A percentile compares a stretch with the other conserved stretches of the same genome.
These are phyloP conservation scores for Forbesichthys agassizii DNA, from an alignment of 2,113 vertebrate genomes.

Conservation along the genomic window DNA sequence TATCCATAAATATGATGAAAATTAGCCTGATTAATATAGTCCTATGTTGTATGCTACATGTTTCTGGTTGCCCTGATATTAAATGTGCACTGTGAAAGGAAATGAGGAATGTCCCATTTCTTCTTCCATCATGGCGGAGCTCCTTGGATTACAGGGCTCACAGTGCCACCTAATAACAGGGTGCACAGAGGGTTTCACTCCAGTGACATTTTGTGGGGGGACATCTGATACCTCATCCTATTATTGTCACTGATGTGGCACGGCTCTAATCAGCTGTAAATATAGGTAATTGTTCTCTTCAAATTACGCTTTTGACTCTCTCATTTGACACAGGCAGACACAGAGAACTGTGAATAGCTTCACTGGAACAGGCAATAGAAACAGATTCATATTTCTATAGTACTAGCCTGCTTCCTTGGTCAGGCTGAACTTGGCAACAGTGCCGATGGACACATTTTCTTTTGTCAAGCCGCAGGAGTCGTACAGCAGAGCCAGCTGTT, in stretches of 20 bases:
- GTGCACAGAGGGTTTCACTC: conserved; percentile 36
- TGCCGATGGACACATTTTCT: conserved; percentile 87
- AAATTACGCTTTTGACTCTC: conserved; percentile 68
- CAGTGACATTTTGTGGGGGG: conserved; percentile 48
- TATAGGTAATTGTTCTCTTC: conserved; percentile 62
- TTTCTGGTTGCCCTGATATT: conserved; percentile 1
- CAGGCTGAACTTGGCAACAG: conserved; percentile 84
- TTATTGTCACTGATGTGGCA: conserved; percentile 62
- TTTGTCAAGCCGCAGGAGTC: conserved; percentile 93
- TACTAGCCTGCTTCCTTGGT: conserved; percentile 42
- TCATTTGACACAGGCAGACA: conserved; percentile 53
- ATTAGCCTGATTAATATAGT: too few species aligned
- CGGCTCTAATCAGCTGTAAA: conserved; percentile 71
- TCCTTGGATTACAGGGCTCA: conserved; percentile 55
- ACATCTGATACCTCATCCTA: conserved; percentile 70
- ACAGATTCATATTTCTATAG: conserved; percentile 35
- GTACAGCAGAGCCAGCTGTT: conserved; percentile 93
- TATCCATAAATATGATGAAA: too few species aligned
- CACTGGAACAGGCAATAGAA: conserved; percentile 9
- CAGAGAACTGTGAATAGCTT: conserved; percentile 11
- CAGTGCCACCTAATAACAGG: conserved; percentile 60
- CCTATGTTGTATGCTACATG: not conserved
- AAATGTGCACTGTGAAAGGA: conserved; percentile 38
- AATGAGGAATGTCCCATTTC: conserved; percentile 13
- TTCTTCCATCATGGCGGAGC: conserved; percentile 31